Evolutionary conservation across 2,113 vertebrate species (phyloP).

Genomic region (Tamias sibiricus): DNA sequence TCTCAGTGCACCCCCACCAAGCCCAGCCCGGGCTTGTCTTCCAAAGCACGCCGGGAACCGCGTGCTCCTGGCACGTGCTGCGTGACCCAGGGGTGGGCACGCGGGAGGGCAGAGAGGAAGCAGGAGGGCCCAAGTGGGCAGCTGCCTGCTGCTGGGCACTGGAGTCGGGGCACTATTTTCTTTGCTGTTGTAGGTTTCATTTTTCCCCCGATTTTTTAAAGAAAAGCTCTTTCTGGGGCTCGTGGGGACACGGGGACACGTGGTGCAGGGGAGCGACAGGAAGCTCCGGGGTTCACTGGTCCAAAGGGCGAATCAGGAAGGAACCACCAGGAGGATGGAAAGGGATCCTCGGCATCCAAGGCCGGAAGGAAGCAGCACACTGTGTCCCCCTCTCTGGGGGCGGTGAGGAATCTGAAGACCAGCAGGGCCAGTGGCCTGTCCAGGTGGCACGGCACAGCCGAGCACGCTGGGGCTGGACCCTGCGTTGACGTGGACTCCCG

Average conservation of each 20-base stretch:
- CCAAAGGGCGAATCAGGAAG: not conserved
- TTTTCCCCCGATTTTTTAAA: not conserved
- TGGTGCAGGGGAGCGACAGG: not conserved
- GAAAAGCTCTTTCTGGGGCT: not conserved
- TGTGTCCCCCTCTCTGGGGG: not conserved
- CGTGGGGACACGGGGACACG: not conserved
- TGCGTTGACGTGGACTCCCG: rapidly evolving
- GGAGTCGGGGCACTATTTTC: not conserved
- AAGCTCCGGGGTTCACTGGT: not conserved
- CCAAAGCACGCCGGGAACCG: too few relatives aligned
- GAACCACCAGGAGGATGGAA: not conserved
- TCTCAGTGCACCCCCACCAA: too few relatives aligned
- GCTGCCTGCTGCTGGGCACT: not conserved
- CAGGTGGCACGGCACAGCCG: rapidly evolving
- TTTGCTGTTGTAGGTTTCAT: not conserved
- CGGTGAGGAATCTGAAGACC: not conserved
- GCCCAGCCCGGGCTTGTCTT: not conserved
- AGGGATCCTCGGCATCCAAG: not conserved
- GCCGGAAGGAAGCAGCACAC: not conserved
- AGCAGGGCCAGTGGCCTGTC: not conserved
- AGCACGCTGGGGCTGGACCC: not conserved
- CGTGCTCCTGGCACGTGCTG: not conserved
- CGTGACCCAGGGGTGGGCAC: too few relatives aligned
- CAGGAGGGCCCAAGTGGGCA: rapidly evolving
- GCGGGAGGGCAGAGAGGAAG: too few relatives aligned